Conservation (phyloP, 2,797 vertebrate genomes). For the Fundulus diaphanus region DNA sequence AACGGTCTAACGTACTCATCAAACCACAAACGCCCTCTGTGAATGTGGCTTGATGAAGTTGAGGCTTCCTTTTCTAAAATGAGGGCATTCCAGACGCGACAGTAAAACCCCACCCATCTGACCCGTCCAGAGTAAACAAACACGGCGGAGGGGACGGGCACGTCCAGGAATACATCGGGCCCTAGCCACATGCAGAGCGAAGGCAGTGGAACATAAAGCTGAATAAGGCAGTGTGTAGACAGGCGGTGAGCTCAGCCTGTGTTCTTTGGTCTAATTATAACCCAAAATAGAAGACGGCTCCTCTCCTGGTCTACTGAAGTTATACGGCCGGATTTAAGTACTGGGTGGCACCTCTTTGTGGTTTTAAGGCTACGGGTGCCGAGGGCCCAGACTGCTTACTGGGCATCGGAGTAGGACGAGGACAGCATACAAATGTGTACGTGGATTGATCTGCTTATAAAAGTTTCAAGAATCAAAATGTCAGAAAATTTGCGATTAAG, state of each 20-base stretch:
- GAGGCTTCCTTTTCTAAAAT: conserved; percentile 21
- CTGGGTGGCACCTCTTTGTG: conserved; percentile 72
- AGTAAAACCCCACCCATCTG: conserved; percentile 48
- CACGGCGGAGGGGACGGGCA: conserved; percentile 45
- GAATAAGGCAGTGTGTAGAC: conserved; percentile 51
- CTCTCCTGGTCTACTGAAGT: conserved; percentile 54
- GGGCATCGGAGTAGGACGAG: conserved; percentile 32
- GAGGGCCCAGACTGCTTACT: conserved; percentile 51
- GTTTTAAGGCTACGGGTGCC: conserved; percentile 43
- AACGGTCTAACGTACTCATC: background rate
- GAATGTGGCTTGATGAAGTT: conserved; percentile 5
- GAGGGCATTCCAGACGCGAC: conserved; percentile 29
- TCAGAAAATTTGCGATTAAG: background rate
- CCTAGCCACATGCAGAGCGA: conserved; percentile 44
- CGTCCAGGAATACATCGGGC: conserved; percentile 39
- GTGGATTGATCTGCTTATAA: conserved; percentile 6
- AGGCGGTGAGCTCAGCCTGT: conserved; percentile 55
- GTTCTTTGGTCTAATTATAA: conserved; percentile 76
- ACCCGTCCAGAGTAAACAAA: conserved; percentile 48
- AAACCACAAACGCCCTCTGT: conserved; percentile 8
- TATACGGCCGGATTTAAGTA: conserved; percentile 64
- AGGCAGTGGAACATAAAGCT: conserved; percentile 51
- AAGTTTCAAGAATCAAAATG: conserved; percentile 1
- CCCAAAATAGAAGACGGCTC: conserved; percentile 52
- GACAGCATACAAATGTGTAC: conserved; percentile 29